Evolutionary conservation across 2,888 invertebrate genomes (phyloP).

Genomic region (Latheticus oryzae): DNA sequence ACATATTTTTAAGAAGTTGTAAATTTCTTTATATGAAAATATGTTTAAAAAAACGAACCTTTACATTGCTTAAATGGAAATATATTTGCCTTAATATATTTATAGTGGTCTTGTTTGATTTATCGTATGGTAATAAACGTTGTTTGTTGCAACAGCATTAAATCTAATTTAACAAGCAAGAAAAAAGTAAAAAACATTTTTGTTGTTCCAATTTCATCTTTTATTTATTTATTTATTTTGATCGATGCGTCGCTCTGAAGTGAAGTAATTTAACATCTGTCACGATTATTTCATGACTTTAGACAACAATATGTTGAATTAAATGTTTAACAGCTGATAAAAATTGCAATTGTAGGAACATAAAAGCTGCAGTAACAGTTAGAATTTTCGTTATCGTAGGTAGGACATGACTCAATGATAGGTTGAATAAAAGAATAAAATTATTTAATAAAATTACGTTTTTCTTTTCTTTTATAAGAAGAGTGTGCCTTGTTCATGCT

Average conservation of each 20-base stretch:
- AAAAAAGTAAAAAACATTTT: too few relatives aligned
- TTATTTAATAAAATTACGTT: slow-evolving; percentile 17
- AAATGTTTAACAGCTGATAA: slow-evolving; percentile 5
- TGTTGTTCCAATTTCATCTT: background rate
- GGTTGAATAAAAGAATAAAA: too few relatives aligned
- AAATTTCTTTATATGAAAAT: too few relatives aligned
- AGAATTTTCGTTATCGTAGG: background rate
- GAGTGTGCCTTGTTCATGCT: slow-evolving; percentile 36
- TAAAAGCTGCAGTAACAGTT: background rate
- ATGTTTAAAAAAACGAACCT: too few relatives aligned
- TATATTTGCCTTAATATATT: too few relatives aligned
- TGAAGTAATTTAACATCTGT: slow-evolving; percentile 23
- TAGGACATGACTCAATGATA: too few relatives aligned
- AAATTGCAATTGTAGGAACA: slow-evolving; percentile 12
- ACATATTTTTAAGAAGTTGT: too few relatives aligned
- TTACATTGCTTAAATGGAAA: too few relatives aligned
- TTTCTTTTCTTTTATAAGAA: slow-evolving; percentile 18
- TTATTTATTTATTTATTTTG: slow-evolving; percentile 25
- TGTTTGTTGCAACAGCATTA: too few relatives aligned
- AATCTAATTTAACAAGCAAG: too few relatives aligned
- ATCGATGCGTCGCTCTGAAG: slow-evolving; percentile 12
- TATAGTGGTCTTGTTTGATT: too few relatives aligned
- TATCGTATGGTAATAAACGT: too few relatives aligned
- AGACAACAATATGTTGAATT: slow-evolving; percentile 17
- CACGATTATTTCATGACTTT: slow-evolving; percentile 5